phyloP scores from a whole-genome alignment of 2,797 vertebrate genomes.

The Odontamblyopus rebecca region DNA sequence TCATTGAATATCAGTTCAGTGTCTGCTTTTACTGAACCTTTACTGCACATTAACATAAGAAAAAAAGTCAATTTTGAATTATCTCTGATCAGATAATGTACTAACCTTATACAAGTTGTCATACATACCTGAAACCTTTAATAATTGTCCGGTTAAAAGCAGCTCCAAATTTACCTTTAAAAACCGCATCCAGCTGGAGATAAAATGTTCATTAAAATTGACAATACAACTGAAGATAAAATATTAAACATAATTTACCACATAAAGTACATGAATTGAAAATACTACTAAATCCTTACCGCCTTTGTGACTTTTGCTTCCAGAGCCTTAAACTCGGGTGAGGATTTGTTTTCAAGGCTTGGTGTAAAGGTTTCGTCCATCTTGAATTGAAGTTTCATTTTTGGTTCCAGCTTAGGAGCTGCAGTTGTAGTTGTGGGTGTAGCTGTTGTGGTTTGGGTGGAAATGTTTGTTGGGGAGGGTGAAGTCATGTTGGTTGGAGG shows the following conservation, averaged over 20 bases:
- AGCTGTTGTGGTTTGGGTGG: background rate
- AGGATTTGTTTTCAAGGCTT: background rate
- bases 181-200: background rate
- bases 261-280: too few relatives aligned
- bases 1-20: slow-evolving; percentile 3
- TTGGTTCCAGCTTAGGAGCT: background rate
- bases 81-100: background rate
- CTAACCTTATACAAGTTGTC: too few relatives aligned
- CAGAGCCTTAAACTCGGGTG: slow-evolving; percentile 5
- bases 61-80: background rate
- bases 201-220: background rate
- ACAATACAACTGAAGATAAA: background rate
- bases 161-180: accelerated
- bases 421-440: background rate
- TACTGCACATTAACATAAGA: background rate
- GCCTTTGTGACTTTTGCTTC: background rate
- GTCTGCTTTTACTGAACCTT: slow-evolving; percentile 1
- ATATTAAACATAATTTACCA: background rate
- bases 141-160: slow-evolving; percentile 13
- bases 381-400: slow-evolving; percentile 15
- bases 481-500: too few relatives aligned
- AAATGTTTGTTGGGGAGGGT: background rate
- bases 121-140: slow-evolving; percentile 36
- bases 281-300: slow-evolving; percentile 15
- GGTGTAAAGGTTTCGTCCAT: accelerated